A percentile compares a stretch with the other conserved stretches of the same genome.
phyloP scores from a whole-genome alignment of 2,888 invertebrate species.

The Heteromurus nitidus region DNA sequence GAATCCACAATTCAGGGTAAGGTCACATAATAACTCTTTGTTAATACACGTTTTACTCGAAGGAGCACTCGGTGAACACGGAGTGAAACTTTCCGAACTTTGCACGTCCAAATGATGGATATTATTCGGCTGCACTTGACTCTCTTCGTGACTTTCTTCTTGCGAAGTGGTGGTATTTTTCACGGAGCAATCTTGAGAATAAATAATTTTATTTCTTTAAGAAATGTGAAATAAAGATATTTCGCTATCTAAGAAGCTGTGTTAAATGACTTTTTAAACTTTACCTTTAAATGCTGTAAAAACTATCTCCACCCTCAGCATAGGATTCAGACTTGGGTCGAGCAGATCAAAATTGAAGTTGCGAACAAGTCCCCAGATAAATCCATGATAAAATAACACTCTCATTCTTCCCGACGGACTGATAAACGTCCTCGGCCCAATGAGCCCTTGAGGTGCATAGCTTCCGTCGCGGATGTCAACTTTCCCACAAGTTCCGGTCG shows the following conservation, averaged over 20 bases:
- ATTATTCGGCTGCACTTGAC: no score
- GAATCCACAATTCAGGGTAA: constrained; percentile 64
- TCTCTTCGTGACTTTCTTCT: not conserved
- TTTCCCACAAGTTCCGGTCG: constrained; percentile 69
- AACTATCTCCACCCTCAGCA: constrained; percentile 58
- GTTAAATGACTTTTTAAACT: no score
- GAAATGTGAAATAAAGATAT: not conserved
- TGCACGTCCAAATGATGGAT: no score
- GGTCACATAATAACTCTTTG: constrained; percentile 59
- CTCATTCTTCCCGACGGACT: constrained; percentile 64
- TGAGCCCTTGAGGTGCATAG: constrained; percentile 51
- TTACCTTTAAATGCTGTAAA: constrained; percentile 68
- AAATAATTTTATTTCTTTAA: not conserved
- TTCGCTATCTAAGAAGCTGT: no score
- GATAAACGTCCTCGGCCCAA: constrained; percentile 62
- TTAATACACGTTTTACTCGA: constrained; percentile 54
- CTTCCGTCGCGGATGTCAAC: constrained; percentile 64
- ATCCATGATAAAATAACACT: constrained; percentile 68
- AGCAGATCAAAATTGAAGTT: constrained; percentile 68
- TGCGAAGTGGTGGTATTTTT: constrained; percentile 1
- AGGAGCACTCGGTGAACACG: constrained; percentile 43
- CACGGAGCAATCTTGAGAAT: constrained; percentile 3
- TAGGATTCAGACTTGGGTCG: constrained; percentile 68
- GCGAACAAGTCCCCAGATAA: constrained; percentile 67
- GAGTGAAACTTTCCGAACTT: not conserved